Evolutionary conservation across 1,140 invertebrate species (phyloP), one percentile per base, ranked within the genome.

Genomic region (Megathymus violae): DNA sequence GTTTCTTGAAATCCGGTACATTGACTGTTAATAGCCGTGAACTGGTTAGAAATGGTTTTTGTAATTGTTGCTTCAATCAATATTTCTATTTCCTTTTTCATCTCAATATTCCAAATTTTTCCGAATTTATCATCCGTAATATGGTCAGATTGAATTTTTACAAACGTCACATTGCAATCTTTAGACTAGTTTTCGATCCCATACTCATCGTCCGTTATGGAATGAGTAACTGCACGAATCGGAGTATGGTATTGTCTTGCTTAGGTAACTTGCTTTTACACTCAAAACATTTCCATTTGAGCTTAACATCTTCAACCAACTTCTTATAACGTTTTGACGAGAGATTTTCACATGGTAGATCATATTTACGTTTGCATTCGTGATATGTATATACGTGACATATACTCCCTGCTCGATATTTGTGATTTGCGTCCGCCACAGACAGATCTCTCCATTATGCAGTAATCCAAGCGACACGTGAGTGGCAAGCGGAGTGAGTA

Each of bases 301-400:
- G 31, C 22, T 60, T 65, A 10, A 9, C 11, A 9, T 60, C 63
- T 0, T 52, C 17, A 13, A 13, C 31, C 14, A 65, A 3, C 7
- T 43, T 51, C 7, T 60, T 65, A 43, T 52, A 65, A 17, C 50
- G 58, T 4, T 60, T 60, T 11, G 54, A 40, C 4, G 63, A 36
- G 3, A 65, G 43, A 14, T 65, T 65, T 10, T 47, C 63, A 43
- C 46, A 65, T 0, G 40, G 25, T 1, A 59, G 27, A 36, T 62
- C 50, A 41, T 41, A 56, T 40, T 51, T 54, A 17, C 25, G 4
- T 6, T 63, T 63, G 16, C 50, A 63, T 0, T 56, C 41, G 9
- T 31, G 19, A 40, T 46, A 59, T 0, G 2, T 13, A n/a, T n/a
- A n/a, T n/a, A n/a, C n/a, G n/a, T n/a, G n/a, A n/a, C 62, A 64